A percentile compares a stretch with the other conserved stretches of the same genome.
Evolutionary conservation across 2,797 vertebrate genomes (phyloP).

Genomic region (Cuculus canorus): DNA sequence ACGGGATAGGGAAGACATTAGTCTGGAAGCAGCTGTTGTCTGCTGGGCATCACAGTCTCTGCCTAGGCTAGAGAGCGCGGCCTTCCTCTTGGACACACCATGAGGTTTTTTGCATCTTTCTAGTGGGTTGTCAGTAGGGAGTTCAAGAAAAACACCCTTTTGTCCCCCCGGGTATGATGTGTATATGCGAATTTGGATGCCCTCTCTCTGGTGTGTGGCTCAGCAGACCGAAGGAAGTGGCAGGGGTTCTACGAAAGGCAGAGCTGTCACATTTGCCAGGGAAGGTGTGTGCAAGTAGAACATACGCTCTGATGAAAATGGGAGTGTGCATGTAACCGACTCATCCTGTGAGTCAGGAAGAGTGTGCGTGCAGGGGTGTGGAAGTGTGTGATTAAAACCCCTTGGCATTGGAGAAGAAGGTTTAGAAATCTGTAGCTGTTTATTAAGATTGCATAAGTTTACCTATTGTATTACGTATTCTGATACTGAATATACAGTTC

Average conservation of each 20-base stretch:
- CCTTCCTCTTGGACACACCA: background rate
- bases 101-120: background rate
- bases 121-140: background rate
- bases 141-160: background rate
- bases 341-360: too few species aligned
- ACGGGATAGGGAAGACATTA: background rate
- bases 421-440: background rate
- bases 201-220: too few species aligned
- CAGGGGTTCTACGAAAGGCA: too few species aligned
- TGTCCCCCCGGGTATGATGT: too few species aligned
- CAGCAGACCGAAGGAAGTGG: too few species aligned
- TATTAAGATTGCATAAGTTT: background rate
- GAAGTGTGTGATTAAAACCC: background rate
- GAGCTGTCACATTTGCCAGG: too few species aligned
- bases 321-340: too few species aligned
- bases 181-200: too few species aligned
- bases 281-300: too few species aligned
- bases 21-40: background rate
- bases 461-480: background rate
- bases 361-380: background rate
- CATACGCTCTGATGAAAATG: too few species aligned
- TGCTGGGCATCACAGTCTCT: background rate
- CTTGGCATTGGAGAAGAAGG: background rate
- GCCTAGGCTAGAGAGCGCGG: background rate
- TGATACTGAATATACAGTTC: background rate